phyloP scores from a whole-genome alignment of 2,888 invertebrate species.

The Plebejus anna region DNA sequence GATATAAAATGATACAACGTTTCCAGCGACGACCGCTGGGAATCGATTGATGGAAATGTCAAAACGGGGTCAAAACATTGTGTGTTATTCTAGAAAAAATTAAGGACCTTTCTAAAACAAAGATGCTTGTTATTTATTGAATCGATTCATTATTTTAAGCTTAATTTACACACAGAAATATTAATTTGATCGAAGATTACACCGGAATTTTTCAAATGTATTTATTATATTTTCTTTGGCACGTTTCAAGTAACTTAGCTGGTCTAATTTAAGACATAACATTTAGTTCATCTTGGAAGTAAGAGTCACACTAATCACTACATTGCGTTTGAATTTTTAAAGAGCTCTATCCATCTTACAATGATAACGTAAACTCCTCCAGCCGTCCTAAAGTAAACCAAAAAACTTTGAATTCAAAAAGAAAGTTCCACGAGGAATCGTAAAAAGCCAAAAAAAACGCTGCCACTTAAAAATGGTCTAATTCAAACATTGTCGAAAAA shows the following conservation, averaged over 20 bases:
- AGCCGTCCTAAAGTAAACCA: background rate
- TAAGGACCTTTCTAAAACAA: background rate
- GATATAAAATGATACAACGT: conserved; percentile 64
- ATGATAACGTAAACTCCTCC: background rate
- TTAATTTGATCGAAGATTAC: too few species aligned
- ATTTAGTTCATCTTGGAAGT: too few species aligned
- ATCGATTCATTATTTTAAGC: too few species aligned
- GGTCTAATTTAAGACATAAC: too few species aligned
- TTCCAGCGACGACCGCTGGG: conserved; percentile 51
- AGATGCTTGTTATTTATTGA: background rate
- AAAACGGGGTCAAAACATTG: conserved; percentile 48
- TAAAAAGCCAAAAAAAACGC: background rate
- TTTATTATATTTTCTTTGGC: too few species aligned
- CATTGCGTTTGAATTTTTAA: too few species aligned
- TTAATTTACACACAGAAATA: too few species aligned
- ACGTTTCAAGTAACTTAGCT: too few species aligned
- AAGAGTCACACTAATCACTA: too few species aligned
- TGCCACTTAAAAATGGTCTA: conserved; percentile 1
- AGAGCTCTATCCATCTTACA: too few species aligned
- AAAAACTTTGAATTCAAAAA: background rate
- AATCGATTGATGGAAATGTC: conserved; percentile 64
- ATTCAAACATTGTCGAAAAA: conserved; percentile 19
- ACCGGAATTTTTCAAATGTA: too few species aligned
- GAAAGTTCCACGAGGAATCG: background rate
- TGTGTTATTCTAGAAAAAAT: background rate